Conservation (phyloP, 1,140 invertebrate species). For the Drosophila mojavensis region DNA sequence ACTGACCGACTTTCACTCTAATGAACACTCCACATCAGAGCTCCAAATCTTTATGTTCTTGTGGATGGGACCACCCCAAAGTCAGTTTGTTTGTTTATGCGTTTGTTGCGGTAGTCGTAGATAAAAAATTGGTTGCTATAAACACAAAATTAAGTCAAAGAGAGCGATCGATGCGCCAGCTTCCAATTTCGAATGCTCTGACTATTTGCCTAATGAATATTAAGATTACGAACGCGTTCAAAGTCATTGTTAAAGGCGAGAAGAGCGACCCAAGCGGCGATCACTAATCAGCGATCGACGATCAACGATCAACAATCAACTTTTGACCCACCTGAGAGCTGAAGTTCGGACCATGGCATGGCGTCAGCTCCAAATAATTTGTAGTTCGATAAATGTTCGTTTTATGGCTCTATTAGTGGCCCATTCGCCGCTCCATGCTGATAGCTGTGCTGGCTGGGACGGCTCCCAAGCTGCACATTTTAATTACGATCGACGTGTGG, state of each 20-base stretch:
- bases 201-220: conserved; percentile 75
- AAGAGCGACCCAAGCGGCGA: conserved; percentile 1
- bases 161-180: conserved; percentile 23
- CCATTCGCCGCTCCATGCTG: conserved; percentile 43
- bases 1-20: conserved; percentile 63
- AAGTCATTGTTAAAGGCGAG: conserved; percentile 18
- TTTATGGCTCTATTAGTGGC: conserved; percentile 83
- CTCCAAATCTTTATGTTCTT: conserved; percentile 22
- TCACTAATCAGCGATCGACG: neutral
- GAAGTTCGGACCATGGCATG: conserved; percentile 4
- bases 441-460: conserved; percentile 27
- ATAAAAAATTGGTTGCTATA: conserved; percentile 44
- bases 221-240: conserved; percentile 59
- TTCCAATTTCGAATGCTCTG: conserved; percentile 39
- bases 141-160: conserved; percentile 71
- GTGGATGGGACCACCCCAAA: conserved; percentile 63
- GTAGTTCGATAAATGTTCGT: conserved; percentile 82
- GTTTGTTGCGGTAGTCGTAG: conserved; percentile 52
- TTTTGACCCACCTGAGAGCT: conserved; percentile 35
- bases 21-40: conserved; percentile 55
- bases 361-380: conserved; percentile 75
- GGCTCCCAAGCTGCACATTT: conserved; percentile 37
- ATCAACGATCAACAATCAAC: conserved; percentile 28
- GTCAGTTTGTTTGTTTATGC: conserved; percentile 42
- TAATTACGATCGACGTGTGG: conserved; percentile 67